Evolutionary conservation across 2,888 invertebrate genomes (phyloP).

Genomic region (Vesta saturnalis): DNA sequence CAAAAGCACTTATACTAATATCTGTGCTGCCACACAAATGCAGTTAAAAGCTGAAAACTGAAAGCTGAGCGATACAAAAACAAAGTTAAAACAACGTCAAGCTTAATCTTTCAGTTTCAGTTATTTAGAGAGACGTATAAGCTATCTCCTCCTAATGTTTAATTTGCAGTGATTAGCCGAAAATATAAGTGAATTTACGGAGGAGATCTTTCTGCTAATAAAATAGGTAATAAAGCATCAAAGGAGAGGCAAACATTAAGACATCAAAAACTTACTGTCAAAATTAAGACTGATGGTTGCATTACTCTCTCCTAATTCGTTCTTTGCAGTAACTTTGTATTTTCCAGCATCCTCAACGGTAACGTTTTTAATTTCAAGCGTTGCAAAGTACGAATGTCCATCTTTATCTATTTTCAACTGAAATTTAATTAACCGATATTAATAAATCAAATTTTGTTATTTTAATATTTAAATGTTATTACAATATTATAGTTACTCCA

Average conservation of each 20-base stretch:
- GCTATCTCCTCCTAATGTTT: slow-evolving; percentile 24
- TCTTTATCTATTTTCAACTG: slow-evolving; percentile 91
- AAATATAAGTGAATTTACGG: slow-evolving; percentile 2
- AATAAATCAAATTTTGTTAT: slow-evolving; percentile 15
- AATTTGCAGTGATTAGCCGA: not conserved
- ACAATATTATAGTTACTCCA: slow-evolving; percentile 32
- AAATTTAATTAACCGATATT: slow-evolving; percentile 47
- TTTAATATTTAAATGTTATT: slow-evolving; percentile 2
- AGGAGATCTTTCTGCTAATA: slow-evolving; percentile 22
- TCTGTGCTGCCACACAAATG: slow-evolving; percentile 36
- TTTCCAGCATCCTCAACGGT: slow-evolving; percentile 98
- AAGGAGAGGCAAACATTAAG: slow-evolving; percentile 13
- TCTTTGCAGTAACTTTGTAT: slow-evolving; percentile 96
- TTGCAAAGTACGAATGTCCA: slow-evolving; percentile 92
- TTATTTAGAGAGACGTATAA: slow-evolving; percentile 20
- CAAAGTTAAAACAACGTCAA: slow-evolving; percentile 27
- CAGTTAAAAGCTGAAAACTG: slow-evolving; percentile 46
- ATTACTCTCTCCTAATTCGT: slow-evolving; percentile 97
- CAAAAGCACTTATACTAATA: slow-evolving; percentile 35
- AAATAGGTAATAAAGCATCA: slow-evolving; percentile 22
- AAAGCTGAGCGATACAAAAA: slow-evolving; percentile 40
- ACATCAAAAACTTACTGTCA: slow-evolving; percentile 84
- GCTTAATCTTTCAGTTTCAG: slow-evolving; percentile 35
- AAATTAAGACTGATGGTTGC: slow-evolving; percentile 97
- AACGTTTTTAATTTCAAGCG: slow-evolving; percentile 92